Percentiles rank a stretch among this genome's conserved stretches.
These are phyloP conservation scores for Lordiphosa clarofinis DNA, from an alignment of 1,140 invertebrate species.

Conservation along the genomic window DNA sequence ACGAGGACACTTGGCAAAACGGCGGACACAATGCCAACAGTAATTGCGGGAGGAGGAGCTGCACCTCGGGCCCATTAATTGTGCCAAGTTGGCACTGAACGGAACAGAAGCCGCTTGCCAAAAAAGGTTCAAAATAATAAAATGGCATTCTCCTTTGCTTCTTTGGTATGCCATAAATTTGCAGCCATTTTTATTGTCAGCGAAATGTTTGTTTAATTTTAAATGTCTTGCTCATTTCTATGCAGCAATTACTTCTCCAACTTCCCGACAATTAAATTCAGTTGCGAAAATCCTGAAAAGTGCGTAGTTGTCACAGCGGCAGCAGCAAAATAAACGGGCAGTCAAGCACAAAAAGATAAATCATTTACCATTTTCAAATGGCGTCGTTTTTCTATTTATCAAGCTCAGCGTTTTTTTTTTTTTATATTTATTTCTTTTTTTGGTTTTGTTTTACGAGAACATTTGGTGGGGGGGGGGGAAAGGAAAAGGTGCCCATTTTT, in stretches of 20 bases:
- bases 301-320: slow-evolving; percentile 17
- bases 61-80: no score
- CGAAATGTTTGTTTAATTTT: slow-evolving; percentile 45
- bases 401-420: slow-evolving; percentile 23
- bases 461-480: no score
- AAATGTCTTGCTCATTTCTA: not conserved
- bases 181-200: slow-evolving; percentile 48
- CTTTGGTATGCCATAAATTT: no score
- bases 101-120: no score
- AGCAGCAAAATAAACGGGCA: not conserved
- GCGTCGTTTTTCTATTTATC: slow-evolving; percentile 33
- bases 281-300: slow-evolving; percentile 20
- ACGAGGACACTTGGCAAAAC: slow-evolving; percentile 48
- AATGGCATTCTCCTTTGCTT: no score
- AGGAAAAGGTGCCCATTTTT: no score
- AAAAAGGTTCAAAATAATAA: no score
- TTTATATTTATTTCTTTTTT: no score
- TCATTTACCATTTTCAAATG: slow-evolving; percentile 42
- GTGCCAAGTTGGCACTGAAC: no score
- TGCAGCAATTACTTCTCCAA: not conserved
- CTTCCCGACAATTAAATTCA: slow-evolving; percentile 39
- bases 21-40: slow-evolving; percentile 40
- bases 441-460: no score
- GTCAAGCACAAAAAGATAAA: slow-evolving; percentile 22
- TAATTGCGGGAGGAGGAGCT: slow-evolving; percentile 10